Conservation (phyloP, 2,797 vertebrate genomes). For the Limosa lapponica region DNA sequence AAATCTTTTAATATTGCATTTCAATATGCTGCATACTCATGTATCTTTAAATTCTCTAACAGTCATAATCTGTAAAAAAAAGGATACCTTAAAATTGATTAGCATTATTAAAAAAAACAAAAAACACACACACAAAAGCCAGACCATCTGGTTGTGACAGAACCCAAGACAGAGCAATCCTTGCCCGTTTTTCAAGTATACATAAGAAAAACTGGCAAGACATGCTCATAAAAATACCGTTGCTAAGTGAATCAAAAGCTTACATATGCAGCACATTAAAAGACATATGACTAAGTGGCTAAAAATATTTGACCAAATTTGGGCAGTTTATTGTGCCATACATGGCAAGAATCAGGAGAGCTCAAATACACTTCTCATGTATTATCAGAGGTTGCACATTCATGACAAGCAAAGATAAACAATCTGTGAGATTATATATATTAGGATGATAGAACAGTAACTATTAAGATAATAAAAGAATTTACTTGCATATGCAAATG, state of each 20-base stretch:
- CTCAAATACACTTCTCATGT: constrained; percentile 72
- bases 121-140: background rate
- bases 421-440: background rate
- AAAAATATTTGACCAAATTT: constrained; percentile 94
- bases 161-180: constrained; percentile 14
- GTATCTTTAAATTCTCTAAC: background rate
- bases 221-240: constrained; percentile 61
- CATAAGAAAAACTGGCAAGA: constrained; percentile 58
- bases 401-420: constrained; percentile 22
- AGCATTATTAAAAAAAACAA: background rate
- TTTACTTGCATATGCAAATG: constrained; percentile 8
- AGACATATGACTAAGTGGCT: constrained; percentile 87
- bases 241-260: constrained; percentile 75
- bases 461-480: background rate
- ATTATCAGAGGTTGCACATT: constrained; percentile 73
- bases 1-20: background rate
- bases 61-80: background rate
- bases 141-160: background rate
- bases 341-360: constrained; percentile 78
- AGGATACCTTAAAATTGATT: background rate
- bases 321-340: constrained; percentile 82
- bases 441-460: background rate
- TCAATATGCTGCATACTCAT: background rate
- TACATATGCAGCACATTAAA: constrained; percentile 82
- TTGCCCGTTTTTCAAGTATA: constrained; percentile 52